Base-by-base conservation (phyloP, 2,888 invertebrate genomes). In the Frankliniella fusca region DNA sequence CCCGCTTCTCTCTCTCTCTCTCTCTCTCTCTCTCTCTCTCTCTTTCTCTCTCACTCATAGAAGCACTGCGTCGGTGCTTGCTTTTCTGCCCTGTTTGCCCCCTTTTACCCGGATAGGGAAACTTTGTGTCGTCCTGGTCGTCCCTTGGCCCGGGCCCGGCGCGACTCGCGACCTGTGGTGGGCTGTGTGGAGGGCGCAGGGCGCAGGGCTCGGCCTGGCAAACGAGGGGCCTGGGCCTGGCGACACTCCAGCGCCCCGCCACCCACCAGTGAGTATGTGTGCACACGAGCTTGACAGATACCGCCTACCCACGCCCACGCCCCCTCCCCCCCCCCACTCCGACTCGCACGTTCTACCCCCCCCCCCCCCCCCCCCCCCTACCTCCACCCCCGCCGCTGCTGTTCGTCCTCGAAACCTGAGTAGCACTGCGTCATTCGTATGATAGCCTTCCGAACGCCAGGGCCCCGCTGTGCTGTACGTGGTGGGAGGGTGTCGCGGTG, bases 81-180 rank as follows among this genome's bases (percentile, higher is more conserved):
- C n/a, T n/a, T 18, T 11, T 7, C 61, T 15, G 61, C 18, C 61
- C 61, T 38, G 38, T 38, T 61, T 61, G 61, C 15, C n/a, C 20
- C 18, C 61, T 61, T 54, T 54, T 61, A 61, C n/a, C 61, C 61
- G 61, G 61, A 61, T 61, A 61, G 61, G 61, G 61, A 61, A 61
- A 61, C 20, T 61, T 61, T 18, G 61, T 11, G 18, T n/a, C 61
- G 61, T 18, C 15, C 61, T 9, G 50, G 50, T 15, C 54, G 54
- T 7, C 15, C 54, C 54, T 54, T 54, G 54, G 50, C 10, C 50
- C 50, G 50, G 9, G 50, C 50, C 15, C 18, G 15, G 8, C 54
- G 1, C 54, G 8, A 18, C 54, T 7, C 15, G 54, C 8, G 12
- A 18, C 54, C 54, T 15, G 38, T 38, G 38, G 38, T 38, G 38